phyloP scores from a whole-genome alignment of 2,113 vertebrate genomes.

The Catharus fuscescens region DNA sequence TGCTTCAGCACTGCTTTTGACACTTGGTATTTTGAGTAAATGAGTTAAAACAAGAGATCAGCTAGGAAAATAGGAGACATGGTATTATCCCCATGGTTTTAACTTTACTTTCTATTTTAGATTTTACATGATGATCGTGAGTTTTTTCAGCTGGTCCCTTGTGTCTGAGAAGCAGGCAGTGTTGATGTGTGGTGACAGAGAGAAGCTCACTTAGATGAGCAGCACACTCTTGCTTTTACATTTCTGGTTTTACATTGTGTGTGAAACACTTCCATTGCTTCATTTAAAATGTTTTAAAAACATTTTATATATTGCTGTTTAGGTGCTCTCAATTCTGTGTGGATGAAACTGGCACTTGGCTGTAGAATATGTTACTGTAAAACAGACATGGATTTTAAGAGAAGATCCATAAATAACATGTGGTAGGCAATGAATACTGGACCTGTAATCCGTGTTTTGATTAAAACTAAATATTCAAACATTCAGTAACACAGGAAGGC shows the following conservation, averaged over 20 bases:
- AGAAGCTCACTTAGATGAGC: not conserved
- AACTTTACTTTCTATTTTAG: not conserved
- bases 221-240: not conserved
- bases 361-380: not conserved
- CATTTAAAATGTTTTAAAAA: not conserved
- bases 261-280: not conserved
- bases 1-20: not conserved
- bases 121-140: not conserved
- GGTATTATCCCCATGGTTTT: not conserved
- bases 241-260: not conserved
- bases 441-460: not conserved
- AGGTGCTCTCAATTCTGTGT: not conserved
- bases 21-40: not conserved
- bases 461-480: not conserved
- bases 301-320: not conserved
- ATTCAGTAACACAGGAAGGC: not conserved
- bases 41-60: not conserved
- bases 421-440: not conserved
- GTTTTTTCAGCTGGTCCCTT: not conserved
- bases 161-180: not conserved
- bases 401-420: not conserved
- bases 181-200: not conserved
- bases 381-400: not conserved
- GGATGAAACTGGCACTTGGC: not conserved
- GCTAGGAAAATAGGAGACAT: not conserved